Evolutionary conservation across 2,113 vertebrate species (phyloP).

Genomic region (Albula goreensis): DNA sequence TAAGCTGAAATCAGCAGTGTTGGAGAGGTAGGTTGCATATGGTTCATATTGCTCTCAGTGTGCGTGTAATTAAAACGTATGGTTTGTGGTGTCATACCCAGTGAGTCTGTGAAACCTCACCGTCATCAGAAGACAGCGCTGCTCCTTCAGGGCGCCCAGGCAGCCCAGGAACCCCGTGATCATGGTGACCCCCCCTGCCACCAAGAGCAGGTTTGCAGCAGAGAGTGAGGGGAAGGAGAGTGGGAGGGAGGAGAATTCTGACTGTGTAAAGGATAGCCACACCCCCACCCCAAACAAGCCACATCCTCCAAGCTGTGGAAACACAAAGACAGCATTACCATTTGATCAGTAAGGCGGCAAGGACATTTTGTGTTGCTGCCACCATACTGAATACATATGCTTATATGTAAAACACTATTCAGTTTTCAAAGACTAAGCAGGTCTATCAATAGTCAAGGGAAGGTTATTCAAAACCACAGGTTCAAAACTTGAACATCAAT

Average conservation of each 20-base stretch:
- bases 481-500: neutral
- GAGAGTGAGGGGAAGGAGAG: constrained; percentile 80
- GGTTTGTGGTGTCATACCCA: neutral
- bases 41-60: no score
- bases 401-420: no score
- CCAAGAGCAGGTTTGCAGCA: constrained; percentile 77
- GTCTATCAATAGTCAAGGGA: neutral
- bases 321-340: neutral
- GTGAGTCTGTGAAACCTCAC: constrained; percentile 56
- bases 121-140: constrained; percentile 76
- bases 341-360: neutral
- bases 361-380: no score
- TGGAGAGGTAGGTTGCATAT: neutral
- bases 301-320: constrained; percentile 76
- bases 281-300: constrained; percentile 80
- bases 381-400: no score
- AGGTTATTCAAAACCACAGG: neutral
- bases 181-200: constrained; percentile 79
- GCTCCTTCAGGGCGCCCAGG: constrained; percentile 79
- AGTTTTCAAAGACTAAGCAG: neutral
- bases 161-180: constrained; percentile 83
- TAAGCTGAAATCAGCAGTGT: neutral
- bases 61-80: no score
- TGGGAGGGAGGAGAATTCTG: constrained; percentile 78
- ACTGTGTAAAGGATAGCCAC: constrained; percentile 80